Conservation (phyloP, 2,797 vertebrate species). For the Euthynnus affinis region DNA sequence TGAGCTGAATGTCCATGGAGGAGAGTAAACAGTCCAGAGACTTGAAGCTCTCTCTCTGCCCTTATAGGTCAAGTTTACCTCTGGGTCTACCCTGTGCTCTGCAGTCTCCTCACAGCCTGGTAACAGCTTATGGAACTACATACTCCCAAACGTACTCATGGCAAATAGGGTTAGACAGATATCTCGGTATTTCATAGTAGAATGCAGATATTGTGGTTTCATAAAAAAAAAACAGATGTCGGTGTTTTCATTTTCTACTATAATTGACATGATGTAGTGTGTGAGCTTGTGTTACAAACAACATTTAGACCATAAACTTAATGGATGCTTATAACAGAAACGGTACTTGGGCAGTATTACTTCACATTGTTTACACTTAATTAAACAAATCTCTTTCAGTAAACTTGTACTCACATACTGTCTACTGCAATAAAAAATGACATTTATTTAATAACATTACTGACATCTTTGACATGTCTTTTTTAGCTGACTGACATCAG, state of each 20-base stretch:
- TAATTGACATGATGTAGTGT: neutral
- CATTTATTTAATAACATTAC: too few relatives aligned
- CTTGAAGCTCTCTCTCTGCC: slow-evolving; percentile 33
- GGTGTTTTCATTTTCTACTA: neutral
- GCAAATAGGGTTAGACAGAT: slow-evolving; percentile 5
- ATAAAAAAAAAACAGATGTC: slow-evolving; percentile 10
- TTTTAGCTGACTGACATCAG: too few relatives aligned
- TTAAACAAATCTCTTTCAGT: neutral
- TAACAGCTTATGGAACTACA: slow-evolving; percentile 34
- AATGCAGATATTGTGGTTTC: slow-evolving; percentile 9
- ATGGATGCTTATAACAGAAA: neutral
- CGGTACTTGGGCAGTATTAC: too few relatives aligned
- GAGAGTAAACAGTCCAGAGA: slow-evolving; percentile 33
- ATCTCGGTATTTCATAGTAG: slow-evolving; percentile 6
- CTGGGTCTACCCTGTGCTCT: slow-evolving; percentile 22
- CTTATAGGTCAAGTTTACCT: slow-evolving; percentile 48
- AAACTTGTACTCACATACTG: too few relatives aligned
- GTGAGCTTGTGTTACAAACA: neutral
- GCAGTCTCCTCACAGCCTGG: slow-evolving; percentile 27
- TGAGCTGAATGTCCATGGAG: slow-evolving; percentile 52
- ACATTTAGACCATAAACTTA: neutral
- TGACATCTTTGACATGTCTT: too few relatives aligned
- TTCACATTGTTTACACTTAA: neutral
- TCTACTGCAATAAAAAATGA: too few relatives aligned
- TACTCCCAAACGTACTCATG: slow-evolving; percentile 28